phyloP scores from a whole-genome alignment of 2,113 vertebrate genomes.

The Emydocephalus ijimae region DNA sequence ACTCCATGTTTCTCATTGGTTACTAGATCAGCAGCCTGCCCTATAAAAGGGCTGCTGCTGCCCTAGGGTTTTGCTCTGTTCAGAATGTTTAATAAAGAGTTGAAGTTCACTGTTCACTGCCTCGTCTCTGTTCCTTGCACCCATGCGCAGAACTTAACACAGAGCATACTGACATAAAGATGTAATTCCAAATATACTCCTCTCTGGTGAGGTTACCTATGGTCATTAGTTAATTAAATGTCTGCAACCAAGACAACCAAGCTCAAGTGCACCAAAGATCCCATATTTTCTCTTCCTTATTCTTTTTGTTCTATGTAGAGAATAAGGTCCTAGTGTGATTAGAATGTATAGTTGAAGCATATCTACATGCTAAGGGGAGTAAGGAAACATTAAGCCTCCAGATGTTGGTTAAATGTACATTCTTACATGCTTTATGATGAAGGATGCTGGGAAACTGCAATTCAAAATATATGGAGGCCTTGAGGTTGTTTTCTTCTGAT shows the following conservation, averaged over 20 bases:
- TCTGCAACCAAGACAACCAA: background rate
- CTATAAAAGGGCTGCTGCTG: too few relatives aligned
- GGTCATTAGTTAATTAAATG: background rate
- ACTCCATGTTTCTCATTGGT: too few relatives aligned
- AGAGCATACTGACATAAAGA: background rate
- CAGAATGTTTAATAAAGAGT: too few relatives aligned
- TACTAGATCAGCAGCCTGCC: too few relatives aligned
- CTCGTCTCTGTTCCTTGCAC: too few relatives aligned
- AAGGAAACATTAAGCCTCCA: background rate
- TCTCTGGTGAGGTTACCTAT: background rate
- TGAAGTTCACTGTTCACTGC: too few relatives aligned
- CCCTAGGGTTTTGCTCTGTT: too few relatives aligned
- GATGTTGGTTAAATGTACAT: background rate
- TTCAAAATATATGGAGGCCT: background rate
- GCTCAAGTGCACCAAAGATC: background rate
- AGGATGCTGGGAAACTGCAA: background rate
- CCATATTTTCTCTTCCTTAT: background rate
- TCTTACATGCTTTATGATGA: background rate
- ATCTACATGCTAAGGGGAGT: background rate
- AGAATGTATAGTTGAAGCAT: background rate
- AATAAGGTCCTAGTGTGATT: background rate
- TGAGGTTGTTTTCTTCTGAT: background rate
- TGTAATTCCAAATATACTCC: background rate
- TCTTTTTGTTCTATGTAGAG: background rate
- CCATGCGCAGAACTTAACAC: too few relatives aligned